These are phyloP conservation scores for Pseudoatta argentina DNA, from an alignment of 1,140 invertebrate genomes.

Conservation along the genomic window DNA sequence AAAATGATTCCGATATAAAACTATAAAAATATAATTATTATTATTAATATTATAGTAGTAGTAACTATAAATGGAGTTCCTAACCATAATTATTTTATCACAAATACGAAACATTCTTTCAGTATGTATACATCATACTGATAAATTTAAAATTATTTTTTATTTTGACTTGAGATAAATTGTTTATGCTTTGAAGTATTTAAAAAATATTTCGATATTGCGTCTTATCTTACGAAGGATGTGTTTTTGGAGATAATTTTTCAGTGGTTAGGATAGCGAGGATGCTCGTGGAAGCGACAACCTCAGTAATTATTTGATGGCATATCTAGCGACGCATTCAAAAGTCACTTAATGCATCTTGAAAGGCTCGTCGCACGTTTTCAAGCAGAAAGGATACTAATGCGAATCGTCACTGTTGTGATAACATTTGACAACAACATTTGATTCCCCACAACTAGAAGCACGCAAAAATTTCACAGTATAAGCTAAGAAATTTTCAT, in stretches of 20 bases:
- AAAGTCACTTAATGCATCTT: slow-evolving; percentile 19
- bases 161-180: background rate
- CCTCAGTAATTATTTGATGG: slow-evolving; percentile 31
- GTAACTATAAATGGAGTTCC: no score
- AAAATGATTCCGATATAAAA: no score
- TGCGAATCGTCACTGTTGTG: background rate
- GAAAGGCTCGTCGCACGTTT: slow-evolving; percentile 2
- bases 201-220: background rate
- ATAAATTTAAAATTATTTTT: no score
- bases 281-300: slow-evolving; percentile 30
- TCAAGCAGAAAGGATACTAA: slow-evolving; percentile 48
- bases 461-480: background rate
- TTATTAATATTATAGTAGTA: no score
- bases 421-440: background rate
- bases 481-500: background rate
- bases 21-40: no score
- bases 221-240: background rate
- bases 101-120: no score
- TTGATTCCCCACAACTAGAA: background rate
- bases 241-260: slow-evolving; percentile 48
- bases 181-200: background rate
- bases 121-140: no score
- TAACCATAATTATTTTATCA: background rate
- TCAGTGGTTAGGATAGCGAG: slow-evolving; percentile 2
- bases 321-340: background rate